Evolutionary conservation across 2,888 invertebrate genomes (phyloP).

Genomic region (Mythimna impura): DNA sequence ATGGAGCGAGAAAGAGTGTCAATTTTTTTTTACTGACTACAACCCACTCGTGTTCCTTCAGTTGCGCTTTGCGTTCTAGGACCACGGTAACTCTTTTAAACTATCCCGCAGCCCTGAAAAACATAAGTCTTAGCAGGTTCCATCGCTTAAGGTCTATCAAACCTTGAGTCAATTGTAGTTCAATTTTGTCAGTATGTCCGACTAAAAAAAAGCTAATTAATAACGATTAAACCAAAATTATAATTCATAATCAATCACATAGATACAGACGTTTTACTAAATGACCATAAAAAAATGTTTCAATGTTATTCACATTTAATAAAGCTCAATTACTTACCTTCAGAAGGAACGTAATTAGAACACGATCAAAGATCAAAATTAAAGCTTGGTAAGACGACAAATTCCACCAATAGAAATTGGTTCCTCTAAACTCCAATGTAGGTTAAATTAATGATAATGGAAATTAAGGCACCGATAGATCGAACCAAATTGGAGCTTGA

Average conservation of each 20-base stretch:
- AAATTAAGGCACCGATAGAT: slow-evolving; percentile 50
- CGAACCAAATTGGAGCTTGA: slow-evolving; percentile 34
- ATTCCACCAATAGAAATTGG: slow-evolving; percentile 47
- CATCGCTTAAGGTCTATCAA: no score
- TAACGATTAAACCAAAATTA: background rate
- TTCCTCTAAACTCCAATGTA: slow-evolving; percentile 35
- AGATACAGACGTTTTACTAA: background rate
- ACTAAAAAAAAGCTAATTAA: background rate
- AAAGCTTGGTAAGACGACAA: slow-evolving; percentile 42
- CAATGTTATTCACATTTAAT: slow-evolving; percentile 18
- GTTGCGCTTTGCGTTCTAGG: no score
- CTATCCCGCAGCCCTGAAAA: no score
- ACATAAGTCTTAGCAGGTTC: no score
- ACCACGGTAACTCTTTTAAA: no score
- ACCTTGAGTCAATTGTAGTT: no score
- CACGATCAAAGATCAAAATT: slow-evolving; percentile 45
- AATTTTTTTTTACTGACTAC: no score
- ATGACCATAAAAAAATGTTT: background rate
- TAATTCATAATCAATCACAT: background rate
- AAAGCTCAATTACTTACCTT: slow-evolving; percentile 29
- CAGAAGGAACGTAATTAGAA: slow-evolving; percentile 41
- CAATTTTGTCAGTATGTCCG: background rate
- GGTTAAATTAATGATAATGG: slow-evolving; percentile 55
- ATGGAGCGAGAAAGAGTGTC: no score
- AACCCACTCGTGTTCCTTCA: no score